These are phyloP conservation scores for Paracanthobrama guichenoti DNA, from an alignment of 2,113 vertebrate species.

Conservation along the genomic window DNA sequence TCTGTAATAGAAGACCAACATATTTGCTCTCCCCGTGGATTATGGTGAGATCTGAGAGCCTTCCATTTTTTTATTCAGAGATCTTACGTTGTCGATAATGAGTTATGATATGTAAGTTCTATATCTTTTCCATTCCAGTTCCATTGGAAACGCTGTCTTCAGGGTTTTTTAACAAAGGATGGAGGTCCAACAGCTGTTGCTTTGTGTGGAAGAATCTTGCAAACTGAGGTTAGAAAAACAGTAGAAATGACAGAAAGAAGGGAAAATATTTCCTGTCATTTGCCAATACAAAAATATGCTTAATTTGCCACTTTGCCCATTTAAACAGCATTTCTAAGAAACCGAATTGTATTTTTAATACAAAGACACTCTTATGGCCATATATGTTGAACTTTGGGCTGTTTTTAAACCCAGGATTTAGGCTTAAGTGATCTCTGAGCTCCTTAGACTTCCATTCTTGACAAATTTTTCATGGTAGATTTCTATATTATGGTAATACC, in stretches of 20 bases:
- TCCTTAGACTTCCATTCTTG: constrained; percentile 61
- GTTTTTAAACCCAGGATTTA: constrained; percentile 46
- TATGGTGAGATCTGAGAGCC: background rate
- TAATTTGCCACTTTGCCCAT: background rate
- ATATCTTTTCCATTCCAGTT: background rate
- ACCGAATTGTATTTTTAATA: too few species aligned
- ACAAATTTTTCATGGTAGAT: constrained; percentile 69
- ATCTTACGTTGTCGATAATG: background rate
- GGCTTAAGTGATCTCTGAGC: constrained; percentile 61
- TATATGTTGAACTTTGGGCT: constrained; percentile 43
- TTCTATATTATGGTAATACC: constrained; percentile 67
- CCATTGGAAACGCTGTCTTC: background rate
- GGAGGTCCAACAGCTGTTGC: background rate
- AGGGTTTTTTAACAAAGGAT: background rate
- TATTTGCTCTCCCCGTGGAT: background rate
- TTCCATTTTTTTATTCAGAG: background rate
- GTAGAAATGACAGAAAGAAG: background rate
- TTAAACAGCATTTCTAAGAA: background rate
- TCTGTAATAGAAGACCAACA: background rate
- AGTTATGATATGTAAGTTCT: background rate
- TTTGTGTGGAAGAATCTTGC: background rate
- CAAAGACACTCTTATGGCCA: constrained; percentile 32
- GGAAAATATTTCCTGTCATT: background rate
- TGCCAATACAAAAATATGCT: background rate
- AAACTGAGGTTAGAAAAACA: background rate